Base-by-base conservation (phyloP, 2,888 invertebrate species). In the Lasioglossum vierecki region DNA sequence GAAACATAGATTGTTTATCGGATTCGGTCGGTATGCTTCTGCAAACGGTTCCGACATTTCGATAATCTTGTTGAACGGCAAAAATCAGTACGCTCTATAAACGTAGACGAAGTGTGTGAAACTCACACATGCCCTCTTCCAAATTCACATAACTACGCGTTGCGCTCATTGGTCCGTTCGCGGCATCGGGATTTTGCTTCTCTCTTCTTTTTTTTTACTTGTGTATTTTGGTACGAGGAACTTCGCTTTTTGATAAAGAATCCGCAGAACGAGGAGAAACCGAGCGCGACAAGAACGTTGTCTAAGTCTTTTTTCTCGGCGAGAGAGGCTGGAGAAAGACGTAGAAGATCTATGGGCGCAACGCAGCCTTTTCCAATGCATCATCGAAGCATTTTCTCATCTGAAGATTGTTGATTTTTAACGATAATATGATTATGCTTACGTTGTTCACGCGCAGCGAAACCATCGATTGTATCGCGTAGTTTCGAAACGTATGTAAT, bases 11-110 rank as follows among this genome's bases (percentile, higher is more conserved):
- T 87, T 79, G 80, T 80, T 81, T 70, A 76, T 79, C 46, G 77
- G 72, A 79, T 49, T 74, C 74, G 82, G 68, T 84, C 80, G 70
- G 41, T 83, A 89, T 87, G 85, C 90, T 90, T 92, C 88, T 88
- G 79, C 90, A 88, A 89, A 41, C 22, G 41, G 13, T 90, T 88
- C 86, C 88, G 88, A 83, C 85, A 86, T 90, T 87, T 71, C 83
- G 86, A 85, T 79, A 77, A 87, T 82, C 81, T 88, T 84, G 74
- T 84, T 82, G 88, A 93, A 94, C 93, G 94, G 94, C 93, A 94
- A 93, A 93, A 93, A 94, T 94, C 93, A 91, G 92, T 92, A 92
- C 89, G 88, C 90, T 92, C 86, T 91, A 91, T 91, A 86, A 88
- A 88, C 84, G 91, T 89, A 89, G 88, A 87, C 87, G 91, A 84